Conservation (phyloP, 1,140 invertebrate species). For the Bacillus rossius region DNA sequence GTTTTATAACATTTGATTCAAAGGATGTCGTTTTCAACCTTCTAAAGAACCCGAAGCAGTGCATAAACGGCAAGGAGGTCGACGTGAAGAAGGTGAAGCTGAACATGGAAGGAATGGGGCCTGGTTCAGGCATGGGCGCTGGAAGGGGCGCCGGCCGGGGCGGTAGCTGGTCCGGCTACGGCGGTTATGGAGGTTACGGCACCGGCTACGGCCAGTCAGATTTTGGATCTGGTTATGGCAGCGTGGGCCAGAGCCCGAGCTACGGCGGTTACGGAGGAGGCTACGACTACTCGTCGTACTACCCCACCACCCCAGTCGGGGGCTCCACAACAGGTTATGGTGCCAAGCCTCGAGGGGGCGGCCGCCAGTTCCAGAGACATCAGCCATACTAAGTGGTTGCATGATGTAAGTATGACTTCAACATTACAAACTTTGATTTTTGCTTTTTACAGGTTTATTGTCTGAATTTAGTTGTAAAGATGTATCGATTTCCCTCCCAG, state of each 20-base stretch:
- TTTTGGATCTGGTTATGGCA: slow-evolving; percentile 21
- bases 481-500: no score
- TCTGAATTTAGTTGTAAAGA: no score
- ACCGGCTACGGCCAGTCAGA: background rate
- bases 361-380: slow-evolving; percentile 47
- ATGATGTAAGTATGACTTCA: background rate
- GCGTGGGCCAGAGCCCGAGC: slow-evolving; percentile 37
- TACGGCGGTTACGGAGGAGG: slow-evolving; percentile 41
- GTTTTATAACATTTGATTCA: slow-evolving; percentile 61
- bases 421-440: slow-evolving; percentile 1
- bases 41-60: slow-evolving; percentile 56
- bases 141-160: slow-evolving; percentile 16
- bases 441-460: slow-evolving; percentile 4
- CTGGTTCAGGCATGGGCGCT: slow-evolving; percentile 16
- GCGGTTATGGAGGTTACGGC: slow-evolving; percentile 33
- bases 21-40: slow-evolving; percentile 55
- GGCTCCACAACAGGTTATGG: slow-evolving; percentile 38
- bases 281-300: slow-evolving; percentile 42
- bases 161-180: slow-evolving; percentile 35
- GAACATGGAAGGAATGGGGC: slow-evolving; percentile 41
- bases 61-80: slow-evolving; percentile 57
- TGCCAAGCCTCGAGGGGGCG: slow-evolving; percentile 41
- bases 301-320: slow-evolving; percentile 38
- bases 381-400: slow-evolving; percentile 43
- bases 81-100: slow-evolving; percentile 50